Percentiles rank a stretch among this genome's conserved stretches.
phyloP scores from a whole-genome alignment of 2,888 invertebrate genomes.

The Antheraea yamamai region DNA sequence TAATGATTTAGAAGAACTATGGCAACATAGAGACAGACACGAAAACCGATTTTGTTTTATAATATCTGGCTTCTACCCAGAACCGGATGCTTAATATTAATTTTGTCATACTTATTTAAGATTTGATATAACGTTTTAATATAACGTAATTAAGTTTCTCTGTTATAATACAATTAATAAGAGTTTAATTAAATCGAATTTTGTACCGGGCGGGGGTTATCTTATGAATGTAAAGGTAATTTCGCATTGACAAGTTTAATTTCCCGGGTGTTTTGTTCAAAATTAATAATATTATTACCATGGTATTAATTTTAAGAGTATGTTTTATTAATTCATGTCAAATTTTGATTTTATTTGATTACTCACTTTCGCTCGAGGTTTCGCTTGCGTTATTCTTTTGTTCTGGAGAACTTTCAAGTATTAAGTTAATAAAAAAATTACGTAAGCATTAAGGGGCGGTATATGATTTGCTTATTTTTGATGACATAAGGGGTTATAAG shows the following conservation, averaged over 20 bases:
- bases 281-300: constrained; percentile 6
- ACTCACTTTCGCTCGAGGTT: not conserved
- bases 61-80: too few relatives aligned
- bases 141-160: constrained; percentile 31
- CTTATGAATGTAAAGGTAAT: not conserved
- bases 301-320: not conserved
- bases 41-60: too few relatives aligned
- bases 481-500: too few relatives aligned
- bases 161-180: constrained; percentile 12
- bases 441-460: too few relatives aligned
- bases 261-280: constrained; percentile 15
- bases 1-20: too few relatives aligned
- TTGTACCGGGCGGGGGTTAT: constrained; percentile 5
- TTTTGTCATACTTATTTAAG: constrained; percentile 10
- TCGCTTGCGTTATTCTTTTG: too few relatives aligned
- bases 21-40: too few relatives aligned
- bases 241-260: constrained; percentile 15
- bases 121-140: constrained; percentile 9
- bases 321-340: not conserved
- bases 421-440: too few relatives aligned
- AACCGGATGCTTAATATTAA: constrained; percentile 1
- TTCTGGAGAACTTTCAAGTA: too few relatives aligned
- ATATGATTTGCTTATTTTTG: too few relatives aligned
- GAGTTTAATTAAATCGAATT: constrained; percentile 14
- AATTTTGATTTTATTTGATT: not conserved